Evolutionary conservation across 2,888 invertebrate genomes (phyloP).

Genomic region (Morinoia aosen): DNA sequence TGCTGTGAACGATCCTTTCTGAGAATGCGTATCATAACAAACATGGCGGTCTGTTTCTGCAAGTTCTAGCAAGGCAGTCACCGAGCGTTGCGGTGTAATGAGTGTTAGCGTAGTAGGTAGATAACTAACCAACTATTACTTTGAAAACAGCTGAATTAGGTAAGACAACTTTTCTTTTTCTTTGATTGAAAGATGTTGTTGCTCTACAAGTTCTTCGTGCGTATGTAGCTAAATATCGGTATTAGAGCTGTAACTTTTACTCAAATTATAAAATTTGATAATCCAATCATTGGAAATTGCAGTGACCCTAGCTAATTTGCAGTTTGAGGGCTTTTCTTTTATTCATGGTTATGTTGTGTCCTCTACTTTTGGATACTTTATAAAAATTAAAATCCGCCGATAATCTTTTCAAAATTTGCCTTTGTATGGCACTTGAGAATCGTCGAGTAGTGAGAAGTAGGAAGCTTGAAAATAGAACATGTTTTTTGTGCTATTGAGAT

Average conservation of each 20-base stretch:
- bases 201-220: background rate
- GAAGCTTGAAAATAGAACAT: too few relatives aligned
- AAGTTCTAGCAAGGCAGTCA: background rate
- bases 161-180: background rate
- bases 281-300: too few relatives aligned
- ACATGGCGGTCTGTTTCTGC: conserved; percentile 48
- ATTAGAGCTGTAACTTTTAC: background rate
- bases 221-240: background rate
- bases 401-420: too few relatives aligned
- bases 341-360: too few relatives aligned
- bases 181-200: background rate
- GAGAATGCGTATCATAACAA: conserved; percentile 50
- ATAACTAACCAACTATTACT: background rate
- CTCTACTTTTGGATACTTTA: too few relatives aligned
- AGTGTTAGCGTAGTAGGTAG: background rate
- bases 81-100: conserved; percentile 5
- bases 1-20: conserved; percentile 18
- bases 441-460: too few relatives aligned
- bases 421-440: too few relatives aligned
- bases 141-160: background rate
- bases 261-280: too few relatives aligned
- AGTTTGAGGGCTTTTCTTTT: too few relatives aligned
- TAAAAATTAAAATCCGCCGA: too few relatives aligned
- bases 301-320: too few relatives aligned
- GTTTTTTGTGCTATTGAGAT: too few relatives aligned